These are phyloP conservation scores for Sesamia inferens DNA, from an alignment of 2,888 invertebrate genomes.

Conservation along the genomic window DNA sequence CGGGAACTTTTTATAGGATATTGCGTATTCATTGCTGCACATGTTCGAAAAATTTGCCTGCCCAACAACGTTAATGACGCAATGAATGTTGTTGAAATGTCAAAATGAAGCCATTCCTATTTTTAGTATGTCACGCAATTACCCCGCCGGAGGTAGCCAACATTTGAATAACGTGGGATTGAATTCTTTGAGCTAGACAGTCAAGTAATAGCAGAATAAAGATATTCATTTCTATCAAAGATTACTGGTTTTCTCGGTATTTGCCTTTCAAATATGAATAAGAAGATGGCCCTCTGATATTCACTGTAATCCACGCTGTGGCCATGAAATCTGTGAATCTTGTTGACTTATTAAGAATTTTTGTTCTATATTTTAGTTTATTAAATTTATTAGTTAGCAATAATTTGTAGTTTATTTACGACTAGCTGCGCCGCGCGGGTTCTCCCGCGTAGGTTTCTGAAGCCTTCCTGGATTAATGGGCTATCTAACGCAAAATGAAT, in stretches of 20 bases:
- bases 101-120: background rate
- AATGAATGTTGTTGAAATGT: background rate
- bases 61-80: background rate
- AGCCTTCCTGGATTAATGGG: no score
- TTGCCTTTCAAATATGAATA: slow-evolving; percentile 71
- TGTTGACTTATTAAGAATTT: background rate
- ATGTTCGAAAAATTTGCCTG: no score
- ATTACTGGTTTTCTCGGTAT: slow-evolving; percentile 66
- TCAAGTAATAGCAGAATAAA: slow-evolving; percentile 29
- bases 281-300: slow-evolving; percentile 68
- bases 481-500: no score
- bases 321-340: slow-evolving; percentile 57
- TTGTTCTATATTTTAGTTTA: no score
- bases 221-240: slow-evolving; percentile 38
- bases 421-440: no score
- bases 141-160: background rate
- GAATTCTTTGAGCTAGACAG: slow-evolving; percentile 18
- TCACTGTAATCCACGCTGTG: slow-evolving; percentile 57
- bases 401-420: no score
- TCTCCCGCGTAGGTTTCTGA: no score
- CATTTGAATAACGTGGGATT: slow-evolving; percentile 14
- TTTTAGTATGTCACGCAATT: background rate
- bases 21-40: no score
- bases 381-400: no score
- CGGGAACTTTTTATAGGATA: no score